Percentiles rank a stretch among this genome's conserved stretches.
Evolutionary conservation across 2,888 invertebrate genomes (phyloP).

Genomic region (Acrobasis suavella): DNA sequence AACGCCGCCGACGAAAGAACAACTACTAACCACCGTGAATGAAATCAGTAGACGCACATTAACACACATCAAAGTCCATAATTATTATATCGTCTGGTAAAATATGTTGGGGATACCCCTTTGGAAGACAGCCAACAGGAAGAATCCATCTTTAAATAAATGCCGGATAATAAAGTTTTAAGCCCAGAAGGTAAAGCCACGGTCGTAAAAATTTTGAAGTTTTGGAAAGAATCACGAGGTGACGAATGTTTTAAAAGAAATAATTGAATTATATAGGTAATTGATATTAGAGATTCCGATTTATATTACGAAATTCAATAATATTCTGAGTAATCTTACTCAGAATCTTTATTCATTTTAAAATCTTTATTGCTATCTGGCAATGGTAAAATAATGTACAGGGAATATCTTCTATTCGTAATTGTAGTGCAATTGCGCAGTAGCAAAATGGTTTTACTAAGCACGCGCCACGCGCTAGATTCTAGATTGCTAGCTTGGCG

Average conservation of each 20-base stretch:
- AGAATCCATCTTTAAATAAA: slow-evolving; percentile 73
- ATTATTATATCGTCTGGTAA: slow-evolving; percentile 77
- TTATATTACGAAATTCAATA: too few relatives aligned
- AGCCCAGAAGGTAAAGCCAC: slow-evolving; percentile 46
- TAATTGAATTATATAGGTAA: too few relatives aligned
- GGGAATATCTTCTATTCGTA: not conserved
- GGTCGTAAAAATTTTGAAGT: slow-evolving; percentile 43
- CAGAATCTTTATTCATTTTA: too few relatives aligned
- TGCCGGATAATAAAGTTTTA: slow-evolving; percentile 66
- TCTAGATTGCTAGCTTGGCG: slow-evolving; percentile 5
- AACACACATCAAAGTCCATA: slow-evolving; percentile 66
- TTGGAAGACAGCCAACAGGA: slow-evolving; percentile 76
- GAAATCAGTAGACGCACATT: slow-evolving; percentile 55
- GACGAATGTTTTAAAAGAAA: not conserved
- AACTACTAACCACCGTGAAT: slow-evolving; percentile 43
- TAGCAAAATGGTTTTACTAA: slow-evolving; percentile 14
- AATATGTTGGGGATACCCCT: slow-evolving; percentile 76
- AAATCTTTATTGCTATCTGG: too few relatives aligned
- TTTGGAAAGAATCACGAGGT: slow-evolving; percentile 19
- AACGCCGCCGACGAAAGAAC: slow-evolving; percentile 37
- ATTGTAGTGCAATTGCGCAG: not conserved
- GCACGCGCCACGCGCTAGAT: slow-evolving; percentile 12
- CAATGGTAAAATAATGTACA: not conserved
- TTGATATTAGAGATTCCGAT: not conserved
- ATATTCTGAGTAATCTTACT: too few relatives aligned